Conservation (phyloP, 2,797 vertebrate genomes). For the Peromyscus melanophrys region DNA sequence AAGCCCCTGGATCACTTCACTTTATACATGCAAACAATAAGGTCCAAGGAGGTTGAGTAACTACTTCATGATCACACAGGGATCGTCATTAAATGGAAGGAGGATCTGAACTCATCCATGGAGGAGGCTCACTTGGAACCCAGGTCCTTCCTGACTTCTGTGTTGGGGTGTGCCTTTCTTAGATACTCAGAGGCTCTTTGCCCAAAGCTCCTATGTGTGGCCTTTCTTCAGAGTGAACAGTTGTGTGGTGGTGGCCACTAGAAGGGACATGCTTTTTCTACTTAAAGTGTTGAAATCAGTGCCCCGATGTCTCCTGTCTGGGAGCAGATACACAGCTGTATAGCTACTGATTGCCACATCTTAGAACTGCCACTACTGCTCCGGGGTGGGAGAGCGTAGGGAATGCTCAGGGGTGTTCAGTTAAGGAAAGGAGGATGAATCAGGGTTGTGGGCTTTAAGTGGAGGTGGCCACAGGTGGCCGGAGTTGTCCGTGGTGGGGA, state of each 20-base stretch:
- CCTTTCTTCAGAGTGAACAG: neutral
- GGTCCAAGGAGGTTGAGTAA: neutral
- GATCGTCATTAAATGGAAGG: neutral
- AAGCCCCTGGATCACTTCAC: too few species aligned
- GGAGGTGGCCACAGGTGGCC: neutral
- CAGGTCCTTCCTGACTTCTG: neutral
- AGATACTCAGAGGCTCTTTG: neutral
- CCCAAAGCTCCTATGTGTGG: neutral
- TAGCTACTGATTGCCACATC: slow-evolving; percentile 47
- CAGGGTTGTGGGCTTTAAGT: neutral
- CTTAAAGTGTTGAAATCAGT: slow-evolving; percentile 33
- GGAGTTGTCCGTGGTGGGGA: neutral
- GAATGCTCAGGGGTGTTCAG: neutral
- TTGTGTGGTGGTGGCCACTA: neutral
- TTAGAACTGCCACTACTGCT: slow-evolving; percentile 19
- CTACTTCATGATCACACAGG: neutral
- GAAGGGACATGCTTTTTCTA: slow-evolving; percentile 33
- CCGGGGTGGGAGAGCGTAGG: neutral
- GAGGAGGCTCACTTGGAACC: neutral
- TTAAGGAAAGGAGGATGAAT: neutral
- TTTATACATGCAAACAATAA: neutral
- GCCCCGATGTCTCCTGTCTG: slow-evolving; percentile 33
- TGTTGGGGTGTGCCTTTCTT: neutral
- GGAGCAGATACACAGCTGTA: slow-evolving; percentile 68
- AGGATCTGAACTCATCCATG: rapidly evolving